These are phyloP conservation scores for Araneus ventricosus DNA, from an alignment of 1,140 invertebrate species.

Conservation along the genomic window DNA sequence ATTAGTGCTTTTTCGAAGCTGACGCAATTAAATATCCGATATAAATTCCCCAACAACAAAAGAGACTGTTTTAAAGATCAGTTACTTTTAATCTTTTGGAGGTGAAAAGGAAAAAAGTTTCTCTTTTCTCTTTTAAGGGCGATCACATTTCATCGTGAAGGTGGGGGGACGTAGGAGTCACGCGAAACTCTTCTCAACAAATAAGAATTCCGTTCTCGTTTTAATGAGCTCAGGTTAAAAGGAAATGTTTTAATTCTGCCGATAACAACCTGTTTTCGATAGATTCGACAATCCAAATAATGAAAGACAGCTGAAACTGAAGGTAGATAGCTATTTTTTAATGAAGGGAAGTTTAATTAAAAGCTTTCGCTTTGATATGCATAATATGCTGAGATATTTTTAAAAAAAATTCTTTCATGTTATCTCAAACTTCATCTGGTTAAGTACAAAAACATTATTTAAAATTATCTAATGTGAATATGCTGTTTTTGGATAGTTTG, in stretches of 20 bases:
- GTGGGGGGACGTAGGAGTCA: neutral
- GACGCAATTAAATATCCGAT: constrained; percentile 12
- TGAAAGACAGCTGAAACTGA: too few species aligned
- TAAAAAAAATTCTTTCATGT: too few species aligned
- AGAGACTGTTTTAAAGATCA: neutral
- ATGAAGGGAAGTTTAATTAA: too few species aligned
- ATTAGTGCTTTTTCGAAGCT: constrained; percentile 4
- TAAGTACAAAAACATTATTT: too few species aligned
- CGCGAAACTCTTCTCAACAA: neutral
- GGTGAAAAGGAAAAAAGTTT: constrained; percentile 4
- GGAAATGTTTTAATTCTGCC: constrained; percentile 1
- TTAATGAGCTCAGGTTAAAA: neutral
- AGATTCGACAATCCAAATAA: neutral
- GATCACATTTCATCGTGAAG: neutral
- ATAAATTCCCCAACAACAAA: neutral
- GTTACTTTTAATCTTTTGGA: constrained; percentile 13
- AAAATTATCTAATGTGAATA: too few species aligned
- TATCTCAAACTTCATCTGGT: too few species aligned
- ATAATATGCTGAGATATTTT: too few species aligned
- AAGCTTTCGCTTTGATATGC: too few species aligned
- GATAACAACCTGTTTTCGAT: neutral
- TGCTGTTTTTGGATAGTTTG: too few species aligned
- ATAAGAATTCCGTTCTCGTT: neutral
- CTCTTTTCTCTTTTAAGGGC: neutral
- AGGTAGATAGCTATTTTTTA: too few species aligned